phyloP scores from a whole-genome alignment of 2,888 invertebrate species.

The Metacarcinus magister region DNA sequence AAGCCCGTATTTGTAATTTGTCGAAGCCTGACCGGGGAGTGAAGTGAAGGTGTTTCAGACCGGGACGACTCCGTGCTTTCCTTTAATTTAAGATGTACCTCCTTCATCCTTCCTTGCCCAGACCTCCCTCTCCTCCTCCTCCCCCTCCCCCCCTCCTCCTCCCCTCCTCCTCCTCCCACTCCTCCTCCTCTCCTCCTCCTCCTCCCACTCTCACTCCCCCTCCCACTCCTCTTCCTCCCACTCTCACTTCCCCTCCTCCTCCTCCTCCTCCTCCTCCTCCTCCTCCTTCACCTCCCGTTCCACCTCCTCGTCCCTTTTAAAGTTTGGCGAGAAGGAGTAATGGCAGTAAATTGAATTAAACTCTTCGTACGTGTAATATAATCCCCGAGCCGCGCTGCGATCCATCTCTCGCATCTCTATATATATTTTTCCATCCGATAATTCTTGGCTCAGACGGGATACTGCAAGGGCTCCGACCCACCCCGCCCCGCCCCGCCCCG shows the following conservation, averaged over 20 bases:
- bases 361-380: neutral
- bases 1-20: neutral
- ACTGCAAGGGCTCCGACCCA: neutral
- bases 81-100: neutral
- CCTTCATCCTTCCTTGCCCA: neutral
- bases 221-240: neutral
- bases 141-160: too few species aligned
- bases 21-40: neutral
- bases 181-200: neutral
- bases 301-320: neutral
- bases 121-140: too few species aligned
- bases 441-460: neutral
- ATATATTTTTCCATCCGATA: neutral
- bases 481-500: too few species aligned
- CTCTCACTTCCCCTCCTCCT: neutral
- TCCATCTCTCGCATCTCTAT: constrained; percentile 9
- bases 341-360: constrained; percentile 27
- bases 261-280: neutral
- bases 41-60: neutral
- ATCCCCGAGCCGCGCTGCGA: neutral
- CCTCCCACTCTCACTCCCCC: neutral
- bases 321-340: constrained; percentile 17
- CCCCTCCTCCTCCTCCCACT: too few species aligned
- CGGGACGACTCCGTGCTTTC: neutral
- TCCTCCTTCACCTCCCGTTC: neutral